Conservation (phyloP, 2,888 invertebrate genomes). For the Bedellia somnulentella region DNA sequence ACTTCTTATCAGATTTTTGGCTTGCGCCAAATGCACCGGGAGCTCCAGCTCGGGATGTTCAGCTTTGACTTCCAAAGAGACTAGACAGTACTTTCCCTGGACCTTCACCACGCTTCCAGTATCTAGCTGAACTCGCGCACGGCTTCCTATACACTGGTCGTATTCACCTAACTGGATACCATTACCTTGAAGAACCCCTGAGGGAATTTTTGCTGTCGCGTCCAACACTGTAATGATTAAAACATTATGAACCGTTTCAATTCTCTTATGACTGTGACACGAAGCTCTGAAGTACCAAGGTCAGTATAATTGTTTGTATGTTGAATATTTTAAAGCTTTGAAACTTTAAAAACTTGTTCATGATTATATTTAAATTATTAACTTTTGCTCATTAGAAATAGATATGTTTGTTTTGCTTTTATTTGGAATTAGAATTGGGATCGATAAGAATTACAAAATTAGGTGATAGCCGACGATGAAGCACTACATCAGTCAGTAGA, state of each 20-base stretch:
- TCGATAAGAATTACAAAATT: too few species aligned
- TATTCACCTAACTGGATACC: slow-evolving; percentile 73
- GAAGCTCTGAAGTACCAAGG: too few species aligned
- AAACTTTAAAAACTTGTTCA: too few species aligned
- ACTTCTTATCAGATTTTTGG: slow-evolving; percentile 65
- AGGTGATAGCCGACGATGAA: too few species aligned
- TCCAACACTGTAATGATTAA: slow-evolving; percentile 67
- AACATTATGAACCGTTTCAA: slow-evolving; percentile 16
- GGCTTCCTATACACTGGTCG: slow-evolving; percentile 66
- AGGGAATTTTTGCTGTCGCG: slow-evolving; percentile 70
- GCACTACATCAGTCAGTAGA: too few species aligned
- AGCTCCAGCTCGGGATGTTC: slow-evolving; percentile 59
- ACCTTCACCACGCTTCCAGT: slow-evolving; percentile 62
- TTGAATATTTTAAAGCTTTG: too few species aligned
- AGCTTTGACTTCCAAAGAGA: slow-evolving; percentile 64
- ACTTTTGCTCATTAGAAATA: too few species aligned
- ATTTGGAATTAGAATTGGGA: too few species aligned
- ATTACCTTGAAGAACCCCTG: slow-evolving; percentile 69
- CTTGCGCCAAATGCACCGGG: slow-evolving; percentile 67
- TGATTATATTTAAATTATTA: too few species aligned
- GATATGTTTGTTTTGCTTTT: too few species aligned
- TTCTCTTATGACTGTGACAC: too few species aligned
- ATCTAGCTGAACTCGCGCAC: slow-evolving; percentile 62
- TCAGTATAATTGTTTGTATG: too few species aligned
- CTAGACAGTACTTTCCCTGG: slow-evolving; percentile 71